A percentile compares a stretch with the other conserved stretches of the same genome.
phyloP scores from a whole-genome alignment of 2,888 invertebrate genomes.

The Mystacides longicornis region DNA sequence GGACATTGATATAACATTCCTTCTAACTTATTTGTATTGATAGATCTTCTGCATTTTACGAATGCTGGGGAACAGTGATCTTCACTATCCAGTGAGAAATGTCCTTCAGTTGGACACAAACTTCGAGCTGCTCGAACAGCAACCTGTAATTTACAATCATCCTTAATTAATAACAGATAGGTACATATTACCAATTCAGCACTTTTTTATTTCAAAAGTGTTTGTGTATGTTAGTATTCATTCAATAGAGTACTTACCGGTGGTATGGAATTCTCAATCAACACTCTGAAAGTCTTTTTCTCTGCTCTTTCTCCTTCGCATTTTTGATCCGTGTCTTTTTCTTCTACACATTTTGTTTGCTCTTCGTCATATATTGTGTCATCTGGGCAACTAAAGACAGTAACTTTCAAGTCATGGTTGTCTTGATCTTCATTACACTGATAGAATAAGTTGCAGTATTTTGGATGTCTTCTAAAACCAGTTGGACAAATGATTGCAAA shows the following conservation, averaged over 20 bases:
- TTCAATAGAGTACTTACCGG: not conserved
- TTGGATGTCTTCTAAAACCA: slow-evolving; percentile 75
- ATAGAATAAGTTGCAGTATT: slow-evolving; percentile 76
- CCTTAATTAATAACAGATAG: too few relatives aligned
- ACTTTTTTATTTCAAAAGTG: too few relatives aligned
- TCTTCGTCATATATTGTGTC: slow-evolving; percentile 73
- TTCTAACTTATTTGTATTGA: slow-evolving; percentile 46
- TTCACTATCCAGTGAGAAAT: slow-evolving; percentile 57
- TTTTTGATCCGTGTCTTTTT: slow-evolving; percentile 48
- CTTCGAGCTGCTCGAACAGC: slow-evolving; percentile 47
- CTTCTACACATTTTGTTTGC: slow-evolving; percentile 61
- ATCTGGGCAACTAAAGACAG: slow-evolving; percentile 68
- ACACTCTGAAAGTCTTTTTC: slow-evolving; percentile 47
- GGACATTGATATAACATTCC: slow-evolving; percentile 74
- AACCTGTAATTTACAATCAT: slow-evolving; percentile 52
- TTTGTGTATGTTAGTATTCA: too few relatives aligned
- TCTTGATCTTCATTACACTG: slow-evolving; percentile 65
- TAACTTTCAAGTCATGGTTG: slow-evolving; percentile 63
- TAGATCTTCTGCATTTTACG: slow-evolving; percentile 57
- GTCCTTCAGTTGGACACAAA: slow-evolving; percentile 61
- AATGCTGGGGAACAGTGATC: slow-evolving; percentile 64
- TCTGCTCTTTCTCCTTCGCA: slow-evolving; percentile 52
- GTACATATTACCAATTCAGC: too few relatives aligned
- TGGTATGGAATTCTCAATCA: slow-evolving; percentile 44
- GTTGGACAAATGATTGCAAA: slow-evolving; percentile 70